These are phyloP conservation scores for Lophotriccus pileatus DNA, from an alignment of 2,797 vertebrate species.

Conservation along the genomic window DNA sequence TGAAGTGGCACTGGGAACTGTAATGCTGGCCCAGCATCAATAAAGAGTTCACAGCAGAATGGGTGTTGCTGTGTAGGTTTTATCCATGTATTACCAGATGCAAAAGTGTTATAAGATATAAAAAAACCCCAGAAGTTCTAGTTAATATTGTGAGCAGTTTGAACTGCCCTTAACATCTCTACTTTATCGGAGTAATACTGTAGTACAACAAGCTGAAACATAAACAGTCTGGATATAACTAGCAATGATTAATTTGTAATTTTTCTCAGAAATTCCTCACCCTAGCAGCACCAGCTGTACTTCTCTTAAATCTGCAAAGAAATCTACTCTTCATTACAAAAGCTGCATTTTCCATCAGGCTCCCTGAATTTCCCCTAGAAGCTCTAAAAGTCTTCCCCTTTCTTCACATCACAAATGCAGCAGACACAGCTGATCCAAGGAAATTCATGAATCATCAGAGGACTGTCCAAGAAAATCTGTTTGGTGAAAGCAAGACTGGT, in stretches of 20 bases:
- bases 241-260: neutral
- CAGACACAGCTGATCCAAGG: neutral
- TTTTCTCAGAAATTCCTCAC: neutral
- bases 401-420: neutral
- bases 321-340: neutral
- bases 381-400: neutral
- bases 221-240: constrained; percentile 6
- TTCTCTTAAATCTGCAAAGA: neutral
- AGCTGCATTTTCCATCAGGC: neutral
- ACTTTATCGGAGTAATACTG: neutral
- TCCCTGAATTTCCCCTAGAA: neutral
- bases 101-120: neutral
- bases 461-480: neutral
- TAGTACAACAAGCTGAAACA: neutral
- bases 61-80: neutral
- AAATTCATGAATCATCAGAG: neutral
- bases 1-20: neutral
- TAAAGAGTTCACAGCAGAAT: neutral
- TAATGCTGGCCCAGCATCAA: neutral
- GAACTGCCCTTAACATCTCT: neutral
- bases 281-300: neutral
- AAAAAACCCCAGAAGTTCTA: neutral
- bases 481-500: neutral
- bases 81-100: neutral
- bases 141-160: neutral